A percentile compares a stretch with the other conserved stretches of the same genome.
phyloP scores from a whole-genome alignment of 1,140 invertebrate genomes.

The Magallana gigas region DNA sequence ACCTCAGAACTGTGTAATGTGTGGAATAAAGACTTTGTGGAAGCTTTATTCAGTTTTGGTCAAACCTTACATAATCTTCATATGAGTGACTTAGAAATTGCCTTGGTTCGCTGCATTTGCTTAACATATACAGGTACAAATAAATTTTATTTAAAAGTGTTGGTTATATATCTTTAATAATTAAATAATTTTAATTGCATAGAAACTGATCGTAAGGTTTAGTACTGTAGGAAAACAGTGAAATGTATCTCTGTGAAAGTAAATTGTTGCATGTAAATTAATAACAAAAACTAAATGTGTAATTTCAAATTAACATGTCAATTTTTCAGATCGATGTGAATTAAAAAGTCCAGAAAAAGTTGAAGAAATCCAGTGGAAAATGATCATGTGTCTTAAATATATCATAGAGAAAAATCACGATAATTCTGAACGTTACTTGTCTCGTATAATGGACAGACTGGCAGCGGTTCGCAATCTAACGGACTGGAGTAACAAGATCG shows the following conservation, averaged over 20 bases:
- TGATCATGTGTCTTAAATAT: slow-evolving; percentile 63
- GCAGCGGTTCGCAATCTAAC: slow-evolving; percentile 56
- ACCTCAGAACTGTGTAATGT: slow-evolving; percentile 56
- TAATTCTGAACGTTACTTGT: slow-evolving; percentile 46
- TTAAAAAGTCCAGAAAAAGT: slow-evolving; percentile 60
- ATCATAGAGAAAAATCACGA: slow-evolving; percentile 49
- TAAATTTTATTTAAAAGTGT: background rate
- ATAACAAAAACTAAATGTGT: too few relatives aligned
- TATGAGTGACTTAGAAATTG: slow-evolving; percentile 54
- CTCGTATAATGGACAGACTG: slow-evolving; percentile 56
- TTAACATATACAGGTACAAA: slow-evolving; percentile 58
- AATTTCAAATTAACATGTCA: background rate
- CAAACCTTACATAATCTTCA: slow-evolving; percentile 57
- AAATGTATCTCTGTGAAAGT: too few relatives aligned
- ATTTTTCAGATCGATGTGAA: slow-evolving; percentile 64
- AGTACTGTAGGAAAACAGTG: too few relatives aligned
- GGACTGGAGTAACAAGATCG: slow-evolving; percentile 53
- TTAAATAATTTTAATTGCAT: too few relatives aligned
- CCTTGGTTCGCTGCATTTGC: slow-evolving; percentile 61
- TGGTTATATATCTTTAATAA: too few relatives aligned
- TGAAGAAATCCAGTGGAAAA: slow-evolving; percentile 62
- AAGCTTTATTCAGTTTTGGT: slow-evolving; percentile 57
- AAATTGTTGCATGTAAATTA: too few relatives aligned
- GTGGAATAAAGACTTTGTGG: slow-evolving; percentile 58
- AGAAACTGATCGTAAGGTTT: too few relatives aligned